A percentile compares a stretch with the other conserved stretches of the same genome.
Conservation (phyloP, 2,888 invertebrate species). For the Conomelus anceps region DNA sequence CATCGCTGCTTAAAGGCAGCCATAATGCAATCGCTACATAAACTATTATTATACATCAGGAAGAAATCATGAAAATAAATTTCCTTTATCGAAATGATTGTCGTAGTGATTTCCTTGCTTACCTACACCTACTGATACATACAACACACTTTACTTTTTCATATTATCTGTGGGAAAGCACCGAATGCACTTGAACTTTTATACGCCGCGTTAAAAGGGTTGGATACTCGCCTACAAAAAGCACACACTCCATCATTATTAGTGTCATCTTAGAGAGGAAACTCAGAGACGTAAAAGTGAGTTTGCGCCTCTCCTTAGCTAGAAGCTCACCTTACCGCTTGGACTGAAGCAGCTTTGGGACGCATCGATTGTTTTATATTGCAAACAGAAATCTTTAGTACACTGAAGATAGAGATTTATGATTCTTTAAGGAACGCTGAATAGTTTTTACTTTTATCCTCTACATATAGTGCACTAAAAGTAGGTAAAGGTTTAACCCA, state of each 20-base stretch:
- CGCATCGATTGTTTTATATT: neutral
- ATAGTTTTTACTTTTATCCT: neutral
- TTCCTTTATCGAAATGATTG: too few species aligned
- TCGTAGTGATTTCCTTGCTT: too few species aligned
- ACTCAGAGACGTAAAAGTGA: neutral
- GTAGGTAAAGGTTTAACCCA: neutral
- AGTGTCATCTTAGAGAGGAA: neutral
- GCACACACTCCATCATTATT: neutral
- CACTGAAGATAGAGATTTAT: neutral
- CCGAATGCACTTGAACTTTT: too few species aligned
- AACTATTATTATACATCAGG: too few species aligned
- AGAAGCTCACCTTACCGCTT: neutral
- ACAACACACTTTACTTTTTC: too few species aligned
- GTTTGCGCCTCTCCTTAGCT: neutral
- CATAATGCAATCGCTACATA: too few species aligned
- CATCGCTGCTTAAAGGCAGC: too few species aligned
- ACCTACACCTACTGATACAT: too few species aligned
- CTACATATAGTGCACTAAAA: neutral
- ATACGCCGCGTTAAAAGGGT: too few species aligned
- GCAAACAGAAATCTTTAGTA: neutral
- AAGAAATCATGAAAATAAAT: too few species aligned
- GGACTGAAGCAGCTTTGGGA: neutral
- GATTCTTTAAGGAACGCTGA: neutral
- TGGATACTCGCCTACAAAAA: neutral
- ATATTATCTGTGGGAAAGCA: too few species aligned